These are phyloP conservation scores for Gavialis gangeticus DNA, from an alignment of 2,113 vertebrate species.

Conservation along the genomic window DNA sequence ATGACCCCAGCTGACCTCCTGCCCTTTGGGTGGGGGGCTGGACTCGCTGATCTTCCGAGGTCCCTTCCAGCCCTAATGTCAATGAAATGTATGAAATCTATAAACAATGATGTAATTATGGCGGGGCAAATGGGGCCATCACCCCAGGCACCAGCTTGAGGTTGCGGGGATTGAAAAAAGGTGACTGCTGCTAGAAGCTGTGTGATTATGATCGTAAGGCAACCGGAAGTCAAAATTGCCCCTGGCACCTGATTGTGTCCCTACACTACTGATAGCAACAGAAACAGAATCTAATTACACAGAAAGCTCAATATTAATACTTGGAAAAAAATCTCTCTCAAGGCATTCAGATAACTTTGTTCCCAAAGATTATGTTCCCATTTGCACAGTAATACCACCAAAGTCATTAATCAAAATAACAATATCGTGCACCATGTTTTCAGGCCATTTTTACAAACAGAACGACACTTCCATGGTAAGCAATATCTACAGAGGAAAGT, in stretches of 20 bases:
- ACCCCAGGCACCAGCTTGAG: too few species aligned
- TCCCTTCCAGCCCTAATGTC: too few species aligned
- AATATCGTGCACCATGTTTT: background rate
- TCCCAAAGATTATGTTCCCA: background rate
- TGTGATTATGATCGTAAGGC: too few species aligned
- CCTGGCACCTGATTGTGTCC: background rate
- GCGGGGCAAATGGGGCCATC: too few species aligned
- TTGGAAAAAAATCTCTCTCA: background rate
- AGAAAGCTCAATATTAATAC: background rate
- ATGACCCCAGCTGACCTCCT: too few species aligned
- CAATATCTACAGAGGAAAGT: background rate
- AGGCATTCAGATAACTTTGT: background rate
- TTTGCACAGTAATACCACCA: background rate
- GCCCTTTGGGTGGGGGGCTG: too few species aligned
- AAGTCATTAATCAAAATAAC: background rate
- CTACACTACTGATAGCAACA: background rate
- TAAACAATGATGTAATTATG: too few species aligned
- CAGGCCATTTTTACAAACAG: background rate
- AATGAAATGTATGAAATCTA: too few species aligned
- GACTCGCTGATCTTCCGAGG: too few species aligned
- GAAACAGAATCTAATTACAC: background rate
- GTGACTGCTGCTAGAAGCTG: too few species aligned
- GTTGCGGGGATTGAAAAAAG: too few species aligned
- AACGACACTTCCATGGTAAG: background rate
- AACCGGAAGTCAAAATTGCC: too few species aligned